Conservation (phyloP, 1,140 invertebrate genomes). For the Ostrea edulis region DNA sequence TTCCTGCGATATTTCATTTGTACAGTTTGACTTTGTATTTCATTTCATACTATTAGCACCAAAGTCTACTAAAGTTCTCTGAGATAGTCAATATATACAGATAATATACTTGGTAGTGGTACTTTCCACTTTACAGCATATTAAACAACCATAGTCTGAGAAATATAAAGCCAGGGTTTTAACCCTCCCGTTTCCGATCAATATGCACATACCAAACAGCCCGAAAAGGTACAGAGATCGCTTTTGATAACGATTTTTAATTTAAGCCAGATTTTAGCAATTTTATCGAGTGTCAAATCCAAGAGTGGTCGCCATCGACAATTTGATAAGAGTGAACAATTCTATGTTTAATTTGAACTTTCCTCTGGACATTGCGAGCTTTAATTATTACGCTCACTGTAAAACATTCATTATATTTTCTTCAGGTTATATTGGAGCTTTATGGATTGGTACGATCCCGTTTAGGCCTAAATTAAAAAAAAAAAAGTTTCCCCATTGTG, state of each 20-base stretch:
- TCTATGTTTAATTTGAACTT: conserved; percentile 25
- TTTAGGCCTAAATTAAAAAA: not conserved
- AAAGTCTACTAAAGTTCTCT: too few species aligned
- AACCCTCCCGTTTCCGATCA: conserved; percentile 8
- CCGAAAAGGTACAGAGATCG: conserved; percentile 11
- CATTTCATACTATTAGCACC: too few species aligned
- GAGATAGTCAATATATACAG: too few species aligned
- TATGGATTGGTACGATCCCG: not conserved
- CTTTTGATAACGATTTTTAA: conserved; percentile 38
- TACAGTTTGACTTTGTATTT: too few species aligned
- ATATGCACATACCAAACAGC: conserved; percentile 29
- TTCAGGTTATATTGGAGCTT: not conserved
- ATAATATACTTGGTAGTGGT: too few species aligned
- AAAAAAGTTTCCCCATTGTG: too few species aligned
- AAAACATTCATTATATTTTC: not conserved
- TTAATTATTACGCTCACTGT: not conserved
- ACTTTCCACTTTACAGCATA: too few species aligned
- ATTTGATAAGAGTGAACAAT: conserved; percentile 25
- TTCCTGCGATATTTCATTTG: too few species aligned
- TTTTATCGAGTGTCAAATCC: conserved; percentile 37
- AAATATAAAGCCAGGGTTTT: conserved; percentile 10
- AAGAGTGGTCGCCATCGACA: conserved; percentile 23
- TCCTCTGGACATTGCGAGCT: not conserved
- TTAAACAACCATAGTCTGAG: not conserved
- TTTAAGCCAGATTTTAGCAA: conserved; percentile 34